Evolutionary conservation across 2,113 vertebrate genomes (phyloP).

Genomic region (rat (Rattus norvegicus)): GRCr8 NC_086033.1:69583001-69583500

Average conservation of each 20-base stretch:
- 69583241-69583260: conserved; percentile 71
- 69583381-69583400: conserved; percentile 78
- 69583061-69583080: conserved; percentile 36
- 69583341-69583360: conserved; percentile 80
- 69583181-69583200: conserved; percentile 30
- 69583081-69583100: conserved; percentile 21
- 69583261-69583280: conserved; percentile 75
- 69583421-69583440: conserved; percentile 81
- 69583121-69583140: conserved; percentile 24
- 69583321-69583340: conserved; percentile 78
- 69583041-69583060: background rate
- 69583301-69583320: conserved; percentile 78
- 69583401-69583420: conserved; percentile 77
- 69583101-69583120: conserved; percentile 38
- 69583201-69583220: conserved; percentile 39
- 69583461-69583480: conserved; percentile 80
- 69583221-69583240: conserved; percentile 70
- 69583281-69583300: conserved; percentile 79
- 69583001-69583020: too few relatives aligned
- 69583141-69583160: conserved; percentile 29
- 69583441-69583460: conserved; percentile 76
- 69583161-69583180: conserved; percentile 46
- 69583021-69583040: too few relatives aligned
- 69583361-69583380: conserved; percentile 80
- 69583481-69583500: conserved; percentile 83